Percentiles rank a stretch among this genome's conserved stretches.
These are phyloP conservation scores for Zaprionus lineosus DNA, from an alignment of 2,888 invertebrate species.

Conservation along the genomic window DNA sequence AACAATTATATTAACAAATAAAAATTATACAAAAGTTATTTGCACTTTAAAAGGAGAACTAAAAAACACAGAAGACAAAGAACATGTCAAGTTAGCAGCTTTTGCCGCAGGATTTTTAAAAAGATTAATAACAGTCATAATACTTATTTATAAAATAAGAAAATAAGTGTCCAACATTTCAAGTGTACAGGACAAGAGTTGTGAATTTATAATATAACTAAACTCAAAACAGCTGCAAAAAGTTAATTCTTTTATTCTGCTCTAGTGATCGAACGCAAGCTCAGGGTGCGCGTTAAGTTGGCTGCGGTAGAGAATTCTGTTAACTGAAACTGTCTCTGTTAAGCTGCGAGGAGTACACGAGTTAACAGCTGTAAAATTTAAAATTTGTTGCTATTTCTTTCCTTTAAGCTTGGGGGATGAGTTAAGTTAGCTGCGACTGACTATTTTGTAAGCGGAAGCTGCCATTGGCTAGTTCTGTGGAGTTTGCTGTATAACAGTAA, in stretches of 20 bases:
- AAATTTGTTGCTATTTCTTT: no score
- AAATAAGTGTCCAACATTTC: conserved; percentile 25
- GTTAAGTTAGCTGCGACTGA: not conserved
- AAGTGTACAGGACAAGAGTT: conserved; percentile 33
- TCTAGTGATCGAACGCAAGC: no score
- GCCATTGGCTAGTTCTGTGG: no score
- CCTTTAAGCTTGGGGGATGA: no score
- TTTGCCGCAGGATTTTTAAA: conserved; percentile 3
- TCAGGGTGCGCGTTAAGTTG: no score
- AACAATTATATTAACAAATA: conserved; percentile 36
- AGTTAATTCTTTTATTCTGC: no score
- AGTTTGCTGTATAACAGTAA: conserved; percentile 1
- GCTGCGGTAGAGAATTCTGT: no score
- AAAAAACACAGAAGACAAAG: conserved; percentile 3
- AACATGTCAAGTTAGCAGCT: not conserved
- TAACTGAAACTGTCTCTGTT: not conserved
- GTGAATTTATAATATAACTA: no score
- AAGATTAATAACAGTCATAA: conserved; percentile 10
- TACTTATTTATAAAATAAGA: not conserved
- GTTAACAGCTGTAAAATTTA: not conserved
- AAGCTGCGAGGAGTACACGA: not conserved
- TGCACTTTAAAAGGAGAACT: conserved; percentile 16
- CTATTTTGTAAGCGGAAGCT: not conserved
- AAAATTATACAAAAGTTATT: conserved; percentile 20
- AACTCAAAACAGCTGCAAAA: no score